These are phyloP conservation scores for Hirtodrosophila histrioides DNA, from an alignment of 2,888 invertebrate species.

Conservation along the genomic window DNA sequence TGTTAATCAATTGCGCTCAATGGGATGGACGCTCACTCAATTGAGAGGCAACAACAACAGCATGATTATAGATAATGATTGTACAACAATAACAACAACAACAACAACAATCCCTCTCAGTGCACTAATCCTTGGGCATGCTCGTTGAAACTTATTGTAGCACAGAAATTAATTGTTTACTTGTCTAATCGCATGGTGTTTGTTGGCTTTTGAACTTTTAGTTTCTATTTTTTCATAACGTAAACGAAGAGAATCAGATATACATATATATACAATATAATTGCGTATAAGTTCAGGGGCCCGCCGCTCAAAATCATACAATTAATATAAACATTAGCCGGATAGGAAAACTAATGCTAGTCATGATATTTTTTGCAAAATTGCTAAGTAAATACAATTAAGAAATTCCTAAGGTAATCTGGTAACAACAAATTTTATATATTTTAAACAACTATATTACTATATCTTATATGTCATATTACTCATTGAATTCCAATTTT, in stretches of 20 bases:
- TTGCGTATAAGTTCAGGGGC: slow-evolving; percentile 29
- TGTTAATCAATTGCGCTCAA: slow-evolving; percentile 70
- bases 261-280: slow-evolving; percentile 21
- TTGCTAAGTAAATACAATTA: slow-evolving; percentile 3
- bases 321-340: slow-evolving; percentile 5
- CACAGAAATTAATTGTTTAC: slow-evolving; percentile 53
- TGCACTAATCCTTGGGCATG: slow-evolving; percentile 69
- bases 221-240: slow-evolving; percentile 13
- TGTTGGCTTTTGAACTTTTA: slow-evolving; percentile 69
- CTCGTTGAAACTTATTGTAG: slow-evolving; percentile 19
- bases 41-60: slow-evolving; percentile 35
- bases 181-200: slow-evolving; percentile 54
- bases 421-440: too few species aligned
- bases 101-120: slow-evolving; percentile 27
- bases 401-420: not conserved
- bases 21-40: slow-evolving; percentile 59
- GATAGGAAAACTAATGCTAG: slow-evolving; percentile 4
- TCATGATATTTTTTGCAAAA: not conserved
- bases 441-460: not conserved
- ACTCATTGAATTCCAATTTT: too few species aligned
- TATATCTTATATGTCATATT: too few species aligned
- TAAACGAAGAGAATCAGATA: slow-evolving; percentile 21
- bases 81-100: not conserved
- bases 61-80: slow-evolving; percentile 30
- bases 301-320: slow-evolving; percentile 22